A percentile compares a stretch with the other conserved stretches of the same genome.
Evolutionary conservation across 2,888 invertebrate genomes (phyloP).

Genomic region (Eupithecia tripunctaria): DNA sequence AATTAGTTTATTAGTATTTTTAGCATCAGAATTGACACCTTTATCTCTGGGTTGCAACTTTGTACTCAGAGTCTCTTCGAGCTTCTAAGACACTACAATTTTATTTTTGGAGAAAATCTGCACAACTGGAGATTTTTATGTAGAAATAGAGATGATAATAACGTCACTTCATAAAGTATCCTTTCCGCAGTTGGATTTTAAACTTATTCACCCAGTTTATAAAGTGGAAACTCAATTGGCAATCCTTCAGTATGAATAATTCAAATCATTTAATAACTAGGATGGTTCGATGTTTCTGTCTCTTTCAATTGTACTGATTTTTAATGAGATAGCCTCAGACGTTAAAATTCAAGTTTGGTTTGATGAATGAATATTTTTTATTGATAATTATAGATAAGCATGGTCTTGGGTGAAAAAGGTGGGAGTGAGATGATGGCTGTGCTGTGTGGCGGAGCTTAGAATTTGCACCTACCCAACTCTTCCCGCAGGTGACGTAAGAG

Average conservation of each 20-base stretch:
- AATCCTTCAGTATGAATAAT: constrained; percentile 73
- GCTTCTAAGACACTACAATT: too few relatives aligned
- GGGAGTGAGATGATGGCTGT: too few relatives aligned
- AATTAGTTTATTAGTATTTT: too few relatives aligned
- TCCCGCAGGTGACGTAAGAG: too few relatives aligned
- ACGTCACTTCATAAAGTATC: neutral
- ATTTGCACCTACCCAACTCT: too few relatives aligned
- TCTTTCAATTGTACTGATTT: constrained; percentile 43
- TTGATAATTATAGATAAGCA: too few relatives aligned
- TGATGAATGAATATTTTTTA: neutral
- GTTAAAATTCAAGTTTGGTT: neutral
- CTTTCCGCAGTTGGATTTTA: neutral
- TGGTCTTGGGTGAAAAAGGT: too few relatives aligned
- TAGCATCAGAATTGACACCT: too few relatives aligned
- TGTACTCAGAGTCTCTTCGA: too few relatives aligned
- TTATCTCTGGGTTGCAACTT: too few relatives aligned
- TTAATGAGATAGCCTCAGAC: constrained; percentile 4
- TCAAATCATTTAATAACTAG: constrained; percentile 81
- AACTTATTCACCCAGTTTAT: constrained; percentile 52
- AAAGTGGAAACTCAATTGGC: constrained; percentile 62
- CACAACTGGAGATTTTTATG: too few relatives aligned
- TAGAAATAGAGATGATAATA: neutral
- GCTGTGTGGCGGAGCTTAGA: too few relatives aligned
- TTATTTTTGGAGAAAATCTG: neutral
- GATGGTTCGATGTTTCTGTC: constrained; percentile 57